Conservation (phyloP, 2,113 vertebrate species). For the Syrrhaptes paradoxus region DNA sequence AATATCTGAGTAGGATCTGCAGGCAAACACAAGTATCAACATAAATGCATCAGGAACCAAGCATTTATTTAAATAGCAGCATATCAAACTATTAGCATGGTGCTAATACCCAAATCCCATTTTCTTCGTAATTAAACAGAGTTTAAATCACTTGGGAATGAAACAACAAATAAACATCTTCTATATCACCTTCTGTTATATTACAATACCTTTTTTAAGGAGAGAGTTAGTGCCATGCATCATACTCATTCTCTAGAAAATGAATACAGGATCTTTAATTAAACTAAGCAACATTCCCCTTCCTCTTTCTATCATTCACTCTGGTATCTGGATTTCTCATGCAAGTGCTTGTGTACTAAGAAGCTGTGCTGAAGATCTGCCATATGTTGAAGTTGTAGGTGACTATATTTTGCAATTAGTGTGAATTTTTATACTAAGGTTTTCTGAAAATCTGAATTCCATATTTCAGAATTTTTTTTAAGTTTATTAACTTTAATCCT, state of each 20-base stretch:
- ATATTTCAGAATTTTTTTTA: not conserved
- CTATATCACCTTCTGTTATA: not conserved
- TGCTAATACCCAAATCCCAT: not conserved
- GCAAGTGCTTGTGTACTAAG: not conserved
- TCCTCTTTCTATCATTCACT: not conserved
- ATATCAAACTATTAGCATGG: not conserved
- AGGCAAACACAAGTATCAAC: not conserved
- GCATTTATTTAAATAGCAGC: not conserved
- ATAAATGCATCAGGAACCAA: not conserved
- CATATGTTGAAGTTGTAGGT: not conserved
- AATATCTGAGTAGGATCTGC: not conserved
- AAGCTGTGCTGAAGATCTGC: not conserved
- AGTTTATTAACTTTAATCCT: not conserved
- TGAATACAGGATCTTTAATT: not conserved
- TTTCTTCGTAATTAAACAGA: not conserved
- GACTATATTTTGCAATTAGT: not conserved
- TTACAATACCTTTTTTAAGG: not conserved
- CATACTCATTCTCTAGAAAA: not conserved
- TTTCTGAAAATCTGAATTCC: not conserved
- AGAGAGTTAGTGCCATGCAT: not conserved
- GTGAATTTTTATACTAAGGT: not conserved
- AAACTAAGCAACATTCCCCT: not conserved
- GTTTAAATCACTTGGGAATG: not conserved
- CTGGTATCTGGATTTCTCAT: not conserved
- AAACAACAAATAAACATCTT: not conserved